phyloP scores from a whole-genome alignment of 2,113 vertebrate genomes.

The Excalfactoria chinensis region DNA sequence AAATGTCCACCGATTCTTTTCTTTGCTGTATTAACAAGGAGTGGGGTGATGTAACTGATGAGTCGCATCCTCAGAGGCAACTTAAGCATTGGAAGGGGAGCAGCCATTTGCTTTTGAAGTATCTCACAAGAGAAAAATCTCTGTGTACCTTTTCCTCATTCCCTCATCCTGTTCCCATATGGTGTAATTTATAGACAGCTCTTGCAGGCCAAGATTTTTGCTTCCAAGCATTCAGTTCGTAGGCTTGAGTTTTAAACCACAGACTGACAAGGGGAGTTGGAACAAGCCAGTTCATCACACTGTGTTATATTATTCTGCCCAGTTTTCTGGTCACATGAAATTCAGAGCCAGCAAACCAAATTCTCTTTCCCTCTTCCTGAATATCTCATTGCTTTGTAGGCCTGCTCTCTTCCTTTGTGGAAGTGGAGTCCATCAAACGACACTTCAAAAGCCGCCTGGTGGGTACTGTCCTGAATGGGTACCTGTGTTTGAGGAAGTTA shows the following conservation, averaged over 20 bases:
- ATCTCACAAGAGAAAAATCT: background rate
- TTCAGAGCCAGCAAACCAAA: background rate
- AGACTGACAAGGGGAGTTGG: background rate
- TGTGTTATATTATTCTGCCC: background rate
- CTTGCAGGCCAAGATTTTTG: background rate
- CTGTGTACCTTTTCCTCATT: background rate
- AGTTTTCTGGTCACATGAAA: background rate
- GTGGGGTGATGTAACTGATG: background rate
- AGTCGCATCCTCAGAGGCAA: background rate
- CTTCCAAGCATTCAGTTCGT: background rate
- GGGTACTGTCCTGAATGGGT: constrained; percentile 96
- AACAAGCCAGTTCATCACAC: background rate
- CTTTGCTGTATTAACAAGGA: background rate
- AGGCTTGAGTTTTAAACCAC: background rate
- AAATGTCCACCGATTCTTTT: background rate
- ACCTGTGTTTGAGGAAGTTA: constrained; percentile 94
- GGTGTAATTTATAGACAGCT: background rate
- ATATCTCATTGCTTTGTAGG: constrained; percentile 73
- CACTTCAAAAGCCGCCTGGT: constrained; percentile 97
- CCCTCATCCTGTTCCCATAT: rapidly evolving
- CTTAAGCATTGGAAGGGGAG: background rate
- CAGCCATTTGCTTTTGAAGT: background rate
- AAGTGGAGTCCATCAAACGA: constrained; percentile 97
- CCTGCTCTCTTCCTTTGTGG: constrained; percentile 96
- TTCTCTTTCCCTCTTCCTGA: background rate